Evolutionary conservation across 2,113 vertebrate genomes (phyloP), one percentile per base, ranked within the genome.

Genomic region (Phasianus colchicus): DNA sequence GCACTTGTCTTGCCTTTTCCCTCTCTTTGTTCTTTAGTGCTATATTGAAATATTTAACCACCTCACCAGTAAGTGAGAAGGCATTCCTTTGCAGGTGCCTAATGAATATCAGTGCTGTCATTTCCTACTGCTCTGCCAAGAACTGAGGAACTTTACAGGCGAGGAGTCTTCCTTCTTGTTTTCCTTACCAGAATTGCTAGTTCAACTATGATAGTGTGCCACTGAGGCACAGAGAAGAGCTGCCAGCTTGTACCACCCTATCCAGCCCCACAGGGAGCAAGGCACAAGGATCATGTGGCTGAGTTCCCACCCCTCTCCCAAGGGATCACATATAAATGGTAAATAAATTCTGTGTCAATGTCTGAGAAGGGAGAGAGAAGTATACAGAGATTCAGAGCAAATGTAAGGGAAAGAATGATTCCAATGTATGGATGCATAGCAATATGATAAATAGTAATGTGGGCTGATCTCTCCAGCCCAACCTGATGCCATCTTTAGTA

Each of bases 151-250:
- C 64, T 76, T 63, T 18, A 19, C 42, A 0, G 0, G 40, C 20
- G 38, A 61, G 52, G 4, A 7, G 25, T 65, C 63, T 30, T 40
- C 8, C 61, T n/a, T 19, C 45, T 87, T 27, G 8, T 75, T 30
- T 64, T 73, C 34, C 70, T 60, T n/a, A 36, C 17, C 32, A 18
- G 21, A n/a, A 24, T 6, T 3, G 11, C 34, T 21, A 4, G 83
- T 77, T 38, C 45, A 40, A 2, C 32, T 9, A 42, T 34, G 66
- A 7, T 0, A 0, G 7, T 11, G 38, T 15, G 52, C 43, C 2
- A 2, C 43, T 9, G 24, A 52, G 18, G 15, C 40, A n/a, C 1
- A 3, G 74, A 73, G 58, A 1, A 47, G 12, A 72, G 2, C 40
- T 4, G 4, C 17, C 34, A 2, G 30, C 10, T 63, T 61, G 32